Evolutionary conservation across 2,113 vertebrate species (phyloP).

Genomic region (Colius striatus): DNA sequence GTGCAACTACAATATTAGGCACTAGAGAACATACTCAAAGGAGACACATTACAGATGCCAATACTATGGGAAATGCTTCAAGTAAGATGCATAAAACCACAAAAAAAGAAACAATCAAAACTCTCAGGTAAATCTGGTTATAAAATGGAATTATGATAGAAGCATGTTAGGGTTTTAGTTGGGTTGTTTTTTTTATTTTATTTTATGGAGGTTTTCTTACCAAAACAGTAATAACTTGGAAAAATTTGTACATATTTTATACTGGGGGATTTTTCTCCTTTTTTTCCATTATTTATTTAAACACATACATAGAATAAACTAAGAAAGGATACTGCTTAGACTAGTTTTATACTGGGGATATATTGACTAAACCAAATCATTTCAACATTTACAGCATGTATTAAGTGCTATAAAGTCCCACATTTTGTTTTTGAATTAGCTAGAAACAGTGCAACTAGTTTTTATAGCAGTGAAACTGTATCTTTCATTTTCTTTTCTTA

Average conservation of each 20-base stretch:
- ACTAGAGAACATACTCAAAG: not conserved
- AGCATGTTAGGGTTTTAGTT: not conserved
- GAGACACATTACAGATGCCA: not conserved
- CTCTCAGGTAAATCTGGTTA: not conserved
- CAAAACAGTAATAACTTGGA: not conserved
- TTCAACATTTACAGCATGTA: not conserved
- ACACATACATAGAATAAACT: not conserved
- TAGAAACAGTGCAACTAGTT: not conserved
- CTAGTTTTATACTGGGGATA: not conserved
- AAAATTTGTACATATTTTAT: not conserved
- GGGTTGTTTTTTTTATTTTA: not conserved
- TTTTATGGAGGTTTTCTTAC: not conserved
- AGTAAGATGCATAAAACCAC: not conserved
- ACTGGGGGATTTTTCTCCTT: not conserved
- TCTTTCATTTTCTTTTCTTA: conserved; percentile 39
- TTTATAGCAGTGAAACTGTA: not conserved
- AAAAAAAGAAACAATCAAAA: not conserved
- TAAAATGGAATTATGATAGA: not conserved
- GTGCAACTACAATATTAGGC: not conserved
- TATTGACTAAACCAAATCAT: not conserved
- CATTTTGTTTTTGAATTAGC: conserved; percentile 10
- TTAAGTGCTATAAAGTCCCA: not conserved
- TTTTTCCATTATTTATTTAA: not conserved
- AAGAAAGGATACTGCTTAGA: not conserved
- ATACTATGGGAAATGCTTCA: not conserved